Base-by-base conservation (phyloP, 2,113 vertebrate genomes). In the Okapia johnstoni region DNA sequence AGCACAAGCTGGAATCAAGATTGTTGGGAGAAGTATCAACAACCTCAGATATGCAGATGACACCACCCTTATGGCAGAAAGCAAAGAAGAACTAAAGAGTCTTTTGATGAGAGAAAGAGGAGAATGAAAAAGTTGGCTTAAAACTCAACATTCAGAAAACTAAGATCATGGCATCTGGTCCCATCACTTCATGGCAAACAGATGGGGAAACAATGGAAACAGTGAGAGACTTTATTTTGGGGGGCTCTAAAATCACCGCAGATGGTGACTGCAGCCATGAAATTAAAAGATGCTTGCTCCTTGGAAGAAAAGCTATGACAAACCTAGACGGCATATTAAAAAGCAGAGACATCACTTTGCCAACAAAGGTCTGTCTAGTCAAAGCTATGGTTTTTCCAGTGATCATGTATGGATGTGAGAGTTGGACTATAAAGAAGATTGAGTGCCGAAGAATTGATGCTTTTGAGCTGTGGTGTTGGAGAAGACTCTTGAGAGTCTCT, bases 401-500 rank as follows among this genome's bases (percentile, higher is more conserved):
- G 6, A n/a, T 40, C 19, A 40, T 40, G 66, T 23, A 40, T 40
- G n/a, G n/a, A 40, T 70, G 4, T 70, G 66, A 70, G 66, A 40
- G n/a, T 40, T 70, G 63, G n/a, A 70, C 63, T 70, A 1, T 23
- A 12, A 70, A 19, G 63, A 36, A 36, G 4, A 2, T 3, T 23
- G 63, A 36, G n/a, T 0, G 1, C n/a, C 4, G 0, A 70, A 70
- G n/a, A 70, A 11, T 40, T 70, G 66, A 70, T 40, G n/a, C 10
- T 40, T 70, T 36, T 40, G 19, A 40, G 40, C 19, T 36, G 16
- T 36, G 4, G 5, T 70, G 1, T 36, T 40, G 19, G 66, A 70
- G 19, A 36, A 40, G 66, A 21, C 19, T 70, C n/a, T 40, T 40
- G 19, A 70, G 66, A 70, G n/a, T 40, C 66, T n/a, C 6, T 70